Conservation (phyloP, 2,113 vertebrate species). For the Oncorhynchus kisutch region DNA sequence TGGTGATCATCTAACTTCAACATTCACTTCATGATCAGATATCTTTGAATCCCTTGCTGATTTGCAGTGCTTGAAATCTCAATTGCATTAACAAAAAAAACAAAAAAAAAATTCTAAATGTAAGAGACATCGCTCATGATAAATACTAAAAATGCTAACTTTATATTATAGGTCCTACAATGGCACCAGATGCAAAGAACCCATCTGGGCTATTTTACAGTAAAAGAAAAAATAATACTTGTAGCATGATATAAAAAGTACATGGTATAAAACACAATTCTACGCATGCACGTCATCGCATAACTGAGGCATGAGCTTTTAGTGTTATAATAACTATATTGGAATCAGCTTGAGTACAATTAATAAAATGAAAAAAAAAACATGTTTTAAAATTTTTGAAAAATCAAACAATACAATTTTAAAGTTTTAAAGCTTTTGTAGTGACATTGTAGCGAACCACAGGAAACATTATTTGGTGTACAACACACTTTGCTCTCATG, state of each 20-base stretch:
- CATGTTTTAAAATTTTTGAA: background rate
- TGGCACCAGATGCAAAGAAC: constrained; percentile 43
- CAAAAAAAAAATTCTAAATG: constrained; percentile 31
- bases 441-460: constrained; percentile 22
- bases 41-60: constrained; percentile 31
- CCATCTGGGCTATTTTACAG: constrained; percentile 46
- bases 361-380: constrained; percentile 26
- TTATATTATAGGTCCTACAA: constrained; percentile 53
- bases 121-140: constrained; percentile 50
- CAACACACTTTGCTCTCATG: background rate
- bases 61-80: constrained; percentile 56
- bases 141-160: constrained; percentile 60
- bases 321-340: constrained; percentile 37
- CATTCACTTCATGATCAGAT: constrained; percentile 28
- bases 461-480: constrained; percentile 38
- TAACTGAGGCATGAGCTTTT: constrained; percentile 33
- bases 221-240: constrained; percentile 49
- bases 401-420: constrained; percentile 24
- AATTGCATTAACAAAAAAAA: constrained; percentile 43
- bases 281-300: constrained; percentile 16
- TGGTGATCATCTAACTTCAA: constrained; percentile 26
- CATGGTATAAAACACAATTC: constrained; percentile 48
- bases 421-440: constrained; percentile 43
- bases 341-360: constrained; percentile 21
- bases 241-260: constrained; percentile 53